A percentile compares a stretch with the other conserved stretches of the same genome.
Evolutionary conservation across 2,888 invertebrate genomes (phyloP).

Genomic region (Sialis fuliginosa): DNA sequence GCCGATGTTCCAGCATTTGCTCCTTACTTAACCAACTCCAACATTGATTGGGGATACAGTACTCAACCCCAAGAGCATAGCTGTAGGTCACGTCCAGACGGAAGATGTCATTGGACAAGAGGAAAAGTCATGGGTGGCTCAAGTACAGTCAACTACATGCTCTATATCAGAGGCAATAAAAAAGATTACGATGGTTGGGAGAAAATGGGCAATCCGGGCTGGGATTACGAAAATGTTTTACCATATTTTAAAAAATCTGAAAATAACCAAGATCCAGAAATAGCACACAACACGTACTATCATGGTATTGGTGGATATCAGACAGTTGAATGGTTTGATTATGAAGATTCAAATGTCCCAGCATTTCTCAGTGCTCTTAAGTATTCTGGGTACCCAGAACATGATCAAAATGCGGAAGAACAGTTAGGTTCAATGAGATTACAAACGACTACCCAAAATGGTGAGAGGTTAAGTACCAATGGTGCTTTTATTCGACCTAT

Average conservation of each 20-base stretch:
- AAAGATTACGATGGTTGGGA: constrained; percentile 49
- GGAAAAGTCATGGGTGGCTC: constrained; percentile 50
- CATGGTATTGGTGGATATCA: constrained; percentile 44
- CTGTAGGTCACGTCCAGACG: constrained; percentile 37
- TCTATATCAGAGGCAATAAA: constrained; percentile 39
- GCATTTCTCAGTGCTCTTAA: constrained; percentile 39
- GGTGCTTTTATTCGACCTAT: constrained; percentile 49
- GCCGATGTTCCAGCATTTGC: constrained; percentile 48
- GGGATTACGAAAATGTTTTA: constrained; percentile 43
- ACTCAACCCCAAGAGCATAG: constrained; percentile 44
- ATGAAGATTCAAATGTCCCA: constrained; percentile 37
- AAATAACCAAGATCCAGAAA: constrained; percentile 36
- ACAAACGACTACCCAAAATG: constrained; percentile 42
- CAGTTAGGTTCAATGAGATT: constrained; percentile 42
- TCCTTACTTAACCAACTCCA: constrained; percentile 36
- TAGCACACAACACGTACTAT: constrained; percentile 30
- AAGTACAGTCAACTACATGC: constrained; percentile 47
- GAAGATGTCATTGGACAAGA: constrained; percentile 39
- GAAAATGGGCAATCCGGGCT: constrained; percentile 38
- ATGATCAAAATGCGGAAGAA: constrained; percentile 36
- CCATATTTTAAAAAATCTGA: constrained; percentile 55
- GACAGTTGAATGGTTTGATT: constrained; percentile 43
- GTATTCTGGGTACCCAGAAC: constrained; percentile 38
- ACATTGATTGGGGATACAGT: constrained; percentile 51
- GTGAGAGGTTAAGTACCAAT: constrained; percentile 41